Conservation (phyloP, 1,140 invertebrate genomes). For the Megalopta genalis region DNA sequence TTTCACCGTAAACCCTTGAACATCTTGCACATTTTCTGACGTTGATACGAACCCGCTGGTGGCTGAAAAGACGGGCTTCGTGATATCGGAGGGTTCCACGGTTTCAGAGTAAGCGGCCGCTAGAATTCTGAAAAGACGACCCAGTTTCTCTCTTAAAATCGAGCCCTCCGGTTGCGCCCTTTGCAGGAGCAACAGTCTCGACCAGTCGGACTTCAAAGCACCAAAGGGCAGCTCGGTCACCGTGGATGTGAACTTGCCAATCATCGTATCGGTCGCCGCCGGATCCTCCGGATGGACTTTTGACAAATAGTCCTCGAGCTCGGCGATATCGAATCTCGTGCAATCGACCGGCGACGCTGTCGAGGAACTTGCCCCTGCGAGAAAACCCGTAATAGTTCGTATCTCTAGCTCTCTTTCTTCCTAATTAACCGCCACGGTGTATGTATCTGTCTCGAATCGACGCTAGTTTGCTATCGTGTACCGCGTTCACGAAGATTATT, state of each 20-base stretch:
- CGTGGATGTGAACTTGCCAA: slow-evolving; percentile 36
- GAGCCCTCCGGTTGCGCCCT: slow-evolving; percentile 52
- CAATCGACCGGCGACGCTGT: slow-evolving; percentile 19
- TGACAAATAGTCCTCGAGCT: slow-evolving; percentile 50
- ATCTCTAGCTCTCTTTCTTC: neutral
- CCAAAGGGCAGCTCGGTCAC: slow-evolving; percentile 56
- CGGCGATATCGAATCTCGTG: slow-evolving; percentile 25
- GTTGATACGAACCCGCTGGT: neutral
- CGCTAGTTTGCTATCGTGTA: no score
- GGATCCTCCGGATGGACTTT: slow-evolving; percentile 34
- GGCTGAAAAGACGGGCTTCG: no score
- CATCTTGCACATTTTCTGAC: neutral
- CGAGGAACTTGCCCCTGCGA: slow-evolving; percentile 9
- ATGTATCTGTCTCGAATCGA: no score
- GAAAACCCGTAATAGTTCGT: neutral
- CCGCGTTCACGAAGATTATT: no score
- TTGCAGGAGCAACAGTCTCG: slow-evolving; percentile 55
- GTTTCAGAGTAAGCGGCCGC: slow-evolving; percentile 51
- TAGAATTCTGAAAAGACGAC: slow-evolving; percentile 57
- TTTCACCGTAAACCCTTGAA: no score
- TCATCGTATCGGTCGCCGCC: slow-evolving; percentile 42
- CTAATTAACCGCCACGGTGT: no score
- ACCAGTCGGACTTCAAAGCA: slow-evolving; percentile 60
- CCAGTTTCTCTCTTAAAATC: slow-evolving; percentile 52
- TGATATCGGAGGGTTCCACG: slow-evolving; percentile 35